These are phyloP conservation scores for Bettongia penicillata DNA, from an alignment of 2,113 vertebrate species.

Conservation along the genomic window DNA sequence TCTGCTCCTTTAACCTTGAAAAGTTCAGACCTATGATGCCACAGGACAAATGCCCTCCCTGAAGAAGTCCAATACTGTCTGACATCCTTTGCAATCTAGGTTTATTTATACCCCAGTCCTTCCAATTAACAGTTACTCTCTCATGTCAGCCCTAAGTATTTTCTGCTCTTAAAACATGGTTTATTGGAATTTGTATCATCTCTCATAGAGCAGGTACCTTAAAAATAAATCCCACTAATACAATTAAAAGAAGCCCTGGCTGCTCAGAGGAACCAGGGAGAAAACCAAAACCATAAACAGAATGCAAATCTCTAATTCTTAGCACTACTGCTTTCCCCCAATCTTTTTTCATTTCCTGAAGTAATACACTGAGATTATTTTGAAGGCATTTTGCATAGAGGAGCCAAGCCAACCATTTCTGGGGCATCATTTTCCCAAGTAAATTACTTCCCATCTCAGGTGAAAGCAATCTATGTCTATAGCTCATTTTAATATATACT, in stretches of 20 bases:
- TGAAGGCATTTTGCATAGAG: conserved; percentile 5
- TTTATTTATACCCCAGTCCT: background rate
- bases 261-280: background rate
- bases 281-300: conserved; percentile 8
- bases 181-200: conserved; percentile 34
- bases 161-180: conserved; percentile 22
- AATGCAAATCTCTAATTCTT: conserved; percentile 13
- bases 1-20: background rate
- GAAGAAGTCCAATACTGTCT: background rate
- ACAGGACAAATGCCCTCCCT: background rate
- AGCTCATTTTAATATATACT: conserved; percentile 2
- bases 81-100: background rate
- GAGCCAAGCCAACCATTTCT: background rate
- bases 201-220: conserved; percentile 39
- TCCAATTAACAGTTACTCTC: conserved; percentile 12
- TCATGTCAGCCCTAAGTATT: conserved; percentile 22
- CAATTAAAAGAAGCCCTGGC: conserved; percentile 5
- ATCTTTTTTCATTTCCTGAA: background rate
- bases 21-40: background rate
- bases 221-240: conserved; percentile 39
- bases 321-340: background rate
- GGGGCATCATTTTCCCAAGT: conserved; percentile 2
- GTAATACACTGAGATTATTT: conserved; percentile 9
- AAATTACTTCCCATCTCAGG: background rate
- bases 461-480: conserved; percentile 47